Evolutionary conservation across 2,888 invertebrate genomes (phyloP), one percentile per base, ranked within the genome.

Genomic region (Nipponacmea schrenckii): DNA sequence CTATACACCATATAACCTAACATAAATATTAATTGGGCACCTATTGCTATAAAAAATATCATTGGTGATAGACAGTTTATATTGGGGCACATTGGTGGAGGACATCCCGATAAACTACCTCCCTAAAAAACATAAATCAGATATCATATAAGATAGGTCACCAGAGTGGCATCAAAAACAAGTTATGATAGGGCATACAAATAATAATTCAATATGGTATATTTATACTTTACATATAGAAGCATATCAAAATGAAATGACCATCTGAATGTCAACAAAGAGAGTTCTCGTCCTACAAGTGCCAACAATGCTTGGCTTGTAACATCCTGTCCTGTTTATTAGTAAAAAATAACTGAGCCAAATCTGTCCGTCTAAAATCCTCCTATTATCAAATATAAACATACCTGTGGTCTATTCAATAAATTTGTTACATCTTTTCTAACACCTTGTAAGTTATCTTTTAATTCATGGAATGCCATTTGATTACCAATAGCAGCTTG

Each of bases 1-100:
- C 80, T 85, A 79, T 86, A 86, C 2, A 85, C 79, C 79, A 83
- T 80, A 76, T 85, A 86, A 67, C 83, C 85, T 74, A 86, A 77
- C 44, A 85, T 76, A n/a, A 85, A 65, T n/a, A 79, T 73, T 44
- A 84, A 64, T 72, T 87, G 86, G 56, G 79, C 67, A 15, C 74
- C 72, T 63, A 87, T 74, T 64, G 84, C 82, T 20, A 84, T 45
- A 69, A 87, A 80, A 70, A 87, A 83, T 39, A 83, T 68, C n/a
- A 82, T 72, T 2, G 85, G 76, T 10, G 85, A 81, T 12, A 86
- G 70, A 79, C 84, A 86, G 63, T 75, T 74, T 10, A 75, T 71
- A 15, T 71, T 31, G n/a, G 77, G 67, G 14, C 56, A 56, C 56
- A 56, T 56, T 1, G 77, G 76, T 46, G 81, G 74, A 8, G 83